Percentiles rank a stretch among this genome's conserved stretches.
Conservation (phyloP, 2,113 vertebrate genomes). For the Coreoperca whiteheadi region DNA sequence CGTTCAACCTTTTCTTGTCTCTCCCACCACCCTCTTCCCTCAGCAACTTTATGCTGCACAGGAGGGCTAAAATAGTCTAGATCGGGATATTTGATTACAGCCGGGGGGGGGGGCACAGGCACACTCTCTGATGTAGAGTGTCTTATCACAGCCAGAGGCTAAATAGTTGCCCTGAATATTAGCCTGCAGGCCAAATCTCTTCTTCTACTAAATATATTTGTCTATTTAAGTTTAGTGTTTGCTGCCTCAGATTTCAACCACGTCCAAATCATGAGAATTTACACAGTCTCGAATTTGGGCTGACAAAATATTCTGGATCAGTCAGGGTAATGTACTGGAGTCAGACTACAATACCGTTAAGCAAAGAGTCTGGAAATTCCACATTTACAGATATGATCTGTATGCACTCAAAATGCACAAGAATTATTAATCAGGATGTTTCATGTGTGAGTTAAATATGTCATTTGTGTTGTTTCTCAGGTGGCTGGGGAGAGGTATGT, state of each 20-base stretch:
- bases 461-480: conserved; percentile 68
- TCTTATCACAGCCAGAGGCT: background rate
- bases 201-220: background rate
- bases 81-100: conserved; percentile 5
- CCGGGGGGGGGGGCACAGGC: background rate
- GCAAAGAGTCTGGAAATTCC: background rate
- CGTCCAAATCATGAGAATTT: background rate
- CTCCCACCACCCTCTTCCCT: background rate
- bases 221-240: background rate
- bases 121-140: background rate
- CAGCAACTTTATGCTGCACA: background rate
- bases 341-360: background rate
- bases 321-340: background rate
- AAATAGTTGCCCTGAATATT: background rate
- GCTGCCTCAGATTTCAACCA: background rate
- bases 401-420: background rate
- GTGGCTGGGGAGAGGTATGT: conserved; percentile 96
- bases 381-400: background rate
- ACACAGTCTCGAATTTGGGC: too few relatives aligned
- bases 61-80: background rate
- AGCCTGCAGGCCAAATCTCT: background rate
- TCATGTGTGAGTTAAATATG: background rate
- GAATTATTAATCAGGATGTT: background rate
- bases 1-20: conserved; percentile 55
- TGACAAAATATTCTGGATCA: too few relatives aligned